Base-by-base conservation (phyloP, 2,888 invertebrate genomes). In the Diarsia brunnea region DNA sequence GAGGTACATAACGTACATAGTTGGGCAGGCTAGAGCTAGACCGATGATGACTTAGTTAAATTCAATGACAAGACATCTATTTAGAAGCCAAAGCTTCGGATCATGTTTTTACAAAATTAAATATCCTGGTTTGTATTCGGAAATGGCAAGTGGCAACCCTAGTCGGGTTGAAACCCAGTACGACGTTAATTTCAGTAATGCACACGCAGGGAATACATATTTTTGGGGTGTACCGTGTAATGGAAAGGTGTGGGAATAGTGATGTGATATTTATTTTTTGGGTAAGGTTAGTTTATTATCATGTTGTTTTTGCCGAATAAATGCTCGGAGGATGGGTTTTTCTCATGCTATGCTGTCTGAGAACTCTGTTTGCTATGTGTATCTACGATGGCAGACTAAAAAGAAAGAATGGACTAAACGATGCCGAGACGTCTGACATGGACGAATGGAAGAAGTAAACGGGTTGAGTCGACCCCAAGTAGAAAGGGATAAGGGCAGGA, bases 121-220 rank as follows among this genome's bases (percentile, higher is more conserved):
- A 55, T 12, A 24, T 12, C n/a, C n/a, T 21, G 4, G 11, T 31
- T 10, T 61, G n/a, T 43, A 7, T 63, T n/a, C 7, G 38, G 3
- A 43, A 43, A 5, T 63, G 63, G 43, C 63, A 43, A 43, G 2
- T 63, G 63, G 43, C 63, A 63, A 24, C 63, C 63, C 63, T 63
- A 24, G n/a, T 16, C 21, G 71, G 81, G 84, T 79, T 76, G 78
- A 72, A 78, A 73, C 66, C 61, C 49, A 60, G 87, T 45, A 72
- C 76, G 47, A 63, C 4, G 58, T 72, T 81, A 84, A 81, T 81
- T 73, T 79, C 27, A 49, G 80, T 81, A 81, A 81, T 81, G 80
- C 70, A 83, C 82, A 69, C 78, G 83, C 60, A 24, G 24, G 53
- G 65, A 78, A 82, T 69, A 82, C 47, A 82, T 69, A 60, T 55